Percentiles rank a stretch among this genome's conserved stretches.
phyloP scores from a whole-genome alignment of 2,113 vertebrate species.

The Calcarius ornatus region DNA sequence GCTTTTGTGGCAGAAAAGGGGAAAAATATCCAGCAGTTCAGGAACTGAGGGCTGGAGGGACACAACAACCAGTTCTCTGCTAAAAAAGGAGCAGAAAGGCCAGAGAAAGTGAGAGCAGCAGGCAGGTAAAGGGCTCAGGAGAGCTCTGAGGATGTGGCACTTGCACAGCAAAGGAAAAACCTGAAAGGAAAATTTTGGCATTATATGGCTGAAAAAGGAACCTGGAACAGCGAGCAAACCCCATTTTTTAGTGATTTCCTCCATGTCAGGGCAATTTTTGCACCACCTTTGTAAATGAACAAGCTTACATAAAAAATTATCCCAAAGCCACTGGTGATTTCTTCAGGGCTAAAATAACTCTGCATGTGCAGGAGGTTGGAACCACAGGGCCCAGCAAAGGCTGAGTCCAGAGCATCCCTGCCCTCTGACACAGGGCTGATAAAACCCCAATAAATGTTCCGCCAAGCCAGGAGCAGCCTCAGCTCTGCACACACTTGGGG shows the following conservation, averaged over 20 bases:
- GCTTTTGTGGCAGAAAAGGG: neutral
- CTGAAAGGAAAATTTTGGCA: neutral
- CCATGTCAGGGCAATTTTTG: neutral
- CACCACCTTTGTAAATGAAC: neutral
- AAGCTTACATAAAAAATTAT: neutral
- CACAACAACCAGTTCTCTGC: neutral
- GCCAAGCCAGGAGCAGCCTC: neutral
- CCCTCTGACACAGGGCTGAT: neutral
- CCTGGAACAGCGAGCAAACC: neutral
- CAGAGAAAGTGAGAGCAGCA: neutral
- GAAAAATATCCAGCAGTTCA: rapidly evolving
- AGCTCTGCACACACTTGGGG: neutral
- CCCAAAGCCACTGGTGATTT: neutral
- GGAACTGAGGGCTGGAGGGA: neutral
- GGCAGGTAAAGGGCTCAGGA: neutral
- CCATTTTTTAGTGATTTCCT: neutral
- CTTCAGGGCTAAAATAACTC: neutral
- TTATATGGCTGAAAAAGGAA: neutral
- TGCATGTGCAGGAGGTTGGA: rapidly evolving
- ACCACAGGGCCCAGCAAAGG: neutral
- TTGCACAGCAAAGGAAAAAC: neutral
- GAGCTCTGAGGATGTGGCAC: neutral
- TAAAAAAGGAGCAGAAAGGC: neutral
- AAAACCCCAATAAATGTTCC: neutral
- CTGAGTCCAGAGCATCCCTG: neutral